Evolutionary conservation across 2,888 invertebrate species (phyloP).

Genomic region (Apamea crenata): DNA sequence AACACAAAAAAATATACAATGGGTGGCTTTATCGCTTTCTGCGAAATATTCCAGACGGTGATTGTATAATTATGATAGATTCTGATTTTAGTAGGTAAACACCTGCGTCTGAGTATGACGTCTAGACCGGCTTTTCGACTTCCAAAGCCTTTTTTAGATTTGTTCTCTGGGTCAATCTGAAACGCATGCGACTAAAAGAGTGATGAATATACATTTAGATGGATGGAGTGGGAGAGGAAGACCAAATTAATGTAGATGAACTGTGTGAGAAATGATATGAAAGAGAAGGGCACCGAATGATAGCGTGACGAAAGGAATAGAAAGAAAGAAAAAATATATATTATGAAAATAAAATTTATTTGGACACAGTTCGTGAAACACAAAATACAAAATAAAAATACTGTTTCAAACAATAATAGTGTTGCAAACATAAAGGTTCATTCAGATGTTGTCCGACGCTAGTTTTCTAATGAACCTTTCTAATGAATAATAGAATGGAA

Average conservation of each 20-base stretch:
- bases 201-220: not conserved
- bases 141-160: not conserved
- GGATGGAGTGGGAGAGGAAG: not conserved
- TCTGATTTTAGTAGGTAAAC: not conserved
- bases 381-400: too few species aligned
- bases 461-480: too few species aligned
- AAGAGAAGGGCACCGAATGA: not conserved
- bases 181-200: not conserved
- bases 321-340: too few species aligned
- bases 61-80: not conserved
- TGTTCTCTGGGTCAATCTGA: not conserved
- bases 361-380: too few species aligned
- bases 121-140: not conserved
- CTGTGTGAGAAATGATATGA: not conserved
- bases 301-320: not conserved
- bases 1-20: too few species aligned
- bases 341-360: too few species aligned
- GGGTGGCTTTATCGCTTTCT: too few species aligned
- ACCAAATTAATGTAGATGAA: not conserved
- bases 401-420: too few species aligned
- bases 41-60: too few species aligned
- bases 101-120: too few species aligned
- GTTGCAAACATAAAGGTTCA: too few species aligned
- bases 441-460: too few species aligned
- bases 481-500: not conserved